Base-by-base conservation (phyloP, 2,797 vertebrate species). In the Mustela erminea region DNA sequence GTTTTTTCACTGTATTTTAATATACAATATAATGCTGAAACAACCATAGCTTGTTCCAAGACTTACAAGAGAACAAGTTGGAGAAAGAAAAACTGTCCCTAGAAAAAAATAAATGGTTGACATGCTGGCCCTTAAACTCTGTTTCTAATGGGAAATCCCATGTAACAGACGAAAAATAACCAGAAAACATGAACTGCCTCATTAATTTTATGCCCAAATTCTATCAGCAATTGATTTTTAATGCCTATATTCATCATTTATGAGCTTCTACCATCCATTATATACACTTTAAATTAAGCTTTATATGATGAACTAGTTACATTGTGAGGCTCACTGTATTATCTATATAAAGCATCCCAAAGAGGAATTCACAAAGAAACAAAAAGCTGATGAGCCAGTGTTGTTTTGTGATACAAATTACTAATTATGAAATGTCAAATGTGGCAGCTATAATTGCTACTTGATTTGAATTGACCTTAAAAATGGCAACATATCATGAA, bases 401-500 rank as follows among this genome's bases (percentile, higher is more conserved):
- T 84, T 90, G n/a, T 95, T 96, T 94, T 90, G 68, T 97, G 91
- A 78, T 94, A 78, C 60, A 96, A 92, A 98, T 96, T 23, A 60
- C 62, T 87, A 70, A 93, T 94, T 92, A 93, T 93, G 94, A 93
- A 93, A 94, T 94, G 86, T 84, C 78, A 89, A 94, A 95, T 70
- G 20, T 72, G 32, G 38, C 70, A 90, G 41, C 43, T 78, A 1
- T 89, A 94, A 84, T 87, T 96, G 87, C 46, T 72, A 72, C 62
- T 96, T 25, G 83, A 75, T 94, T 95, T 97, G 96, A 94, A 96
- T 68, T 94, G 72, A 96, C 64, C 94, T 97, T 90, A 96, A 97
- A 96, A 96, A 86, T 68, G 49, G 60, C 77, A 32, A 82, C 46
- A 75, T 78, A 77, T 70, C 60, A 21, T 68, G 35, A 97, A 88